Evolutionary conservation across 1,140 invertebrate species (phyloP), one percentile per base, ranked within the genome.

Genomic region (Drosophila cardini): DNA sequence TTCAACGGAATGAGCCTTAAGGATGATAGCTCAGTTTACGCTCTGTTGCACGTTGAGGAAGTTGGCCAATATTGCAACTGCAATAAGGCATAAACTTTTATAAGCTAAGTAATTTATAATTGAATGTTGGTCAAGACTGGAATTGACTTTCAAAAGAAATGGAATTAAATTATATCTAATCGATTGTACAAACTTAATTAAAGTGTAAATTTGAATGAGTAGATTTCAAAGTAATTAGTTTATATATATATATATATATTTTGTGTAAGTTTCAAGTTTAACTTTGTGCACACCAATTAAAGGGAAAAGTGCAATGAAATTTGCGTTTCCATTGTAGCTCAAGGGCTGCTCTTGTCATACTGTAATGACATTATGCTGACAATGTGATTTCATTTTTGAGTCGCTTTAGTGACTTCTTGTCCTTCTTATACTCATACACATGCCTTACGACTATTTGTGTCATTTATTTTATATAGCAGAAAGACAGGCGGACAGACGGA

Each of bases 281-380:
- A n/a, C n/a, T 30, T n/a, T n/a, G 5, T 26, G 21, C 21, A 26
- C 21, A 26, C 21, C 30, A 15, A 32, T 52, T 34, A 15, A 15
- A 52, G 32, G 9, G 8, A 15, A 32, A 32, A 30, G 32, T 15
- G 6, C 15, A 52, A 32, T 13, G 30, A 15, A 52, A 34, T 32
- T 52, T 30, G 38, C n/a, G 6, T 32, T 52, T 30, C 13, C 13
- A 52, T 52, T 13, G 15, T 30, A n/a, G n/a, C n/a, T 15, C 8
- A 13, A 34, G 26, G 48, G 30, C 13, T 30, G 8, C 30, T 52
- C 30, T 34, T n/a, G 26, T 13, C 26, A 52, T 60, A 4, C 21
- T 26, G 21, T 26, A 72, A 72, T 60, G 55, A 46, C 21, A 62
- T 62, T 62, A 62, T 52, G 48, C 34, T 62, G 60, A 62, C 60